Percentiles rank a stretch among this genome's conserved stretches.
Evolutionary conservation across 2,888 invertebrate species (phyloP).

Genomic region (Melieria crassipennis): DNA sequence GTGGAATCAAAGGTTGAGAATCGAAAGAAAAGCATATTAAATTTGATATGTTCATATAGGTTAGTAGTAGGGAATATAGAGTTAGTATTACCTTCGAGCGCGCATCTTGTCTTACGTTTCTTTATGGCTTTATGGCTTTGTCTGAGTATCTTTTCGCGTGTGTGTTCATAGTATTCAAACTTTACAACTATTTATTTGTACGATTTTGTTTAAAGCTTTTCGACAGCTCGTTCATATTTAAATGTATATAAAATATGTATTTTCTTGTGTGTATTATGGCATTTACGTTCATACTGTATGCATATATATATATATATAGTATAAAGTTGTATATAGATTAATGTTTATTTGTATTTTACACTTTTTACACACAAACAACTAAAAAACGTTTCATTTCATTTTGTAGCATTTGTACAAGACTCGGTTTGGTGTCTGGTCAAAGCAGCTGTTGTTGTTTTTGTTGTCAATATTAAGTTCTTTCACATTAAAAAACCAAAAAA

Average conservation of each 20-base stretch:
- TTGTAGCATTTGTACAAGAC: background rate
- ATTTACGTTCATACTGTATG: too few relatives aligned
- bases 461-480: constrained; percentile 29
- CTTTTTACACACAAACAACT: background rate
- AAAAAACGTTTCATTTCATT: constrained; percentile 6
- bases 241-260: too few relatives aligned
- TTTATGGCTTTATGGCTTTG: constrained; percentile 48
- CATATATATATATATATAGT: too few relatives aligned
- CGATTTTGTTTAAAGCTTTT: constrained; percentile 1
- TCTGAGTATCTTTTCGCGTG: constrained; percentile 17
- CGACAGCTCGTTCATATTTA: too few relatives aligned
- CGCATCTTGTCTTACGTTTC: constrained; percentile 42
- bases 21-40: too few relatives aligned
- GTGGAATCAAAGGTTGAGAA: too few relatives aligned
- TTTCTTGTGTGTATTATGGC: too few relatives aligned
- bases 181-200: constrained; percentile 8
- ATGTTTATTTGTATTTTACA: background rate
- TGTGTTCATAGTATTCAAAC: background rate
- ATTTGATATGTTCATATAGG: too few relatives aligned
- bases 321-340: too few relatives aligned
- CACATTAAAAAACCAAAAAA: constrained; percentile 16
- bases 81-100: constrained; percentile 23
- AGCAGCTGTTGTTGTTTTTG: constrained; percentile 17
- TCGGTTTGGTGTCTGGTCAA: background rate
- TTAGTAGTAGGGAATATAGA: too few relatives aligned